Evolutionary conservation across 2,113 vertebrate genomes (phyloP), one percentile per base, ranked within the genome.

Genomic region (Labeo catla): DNA sequence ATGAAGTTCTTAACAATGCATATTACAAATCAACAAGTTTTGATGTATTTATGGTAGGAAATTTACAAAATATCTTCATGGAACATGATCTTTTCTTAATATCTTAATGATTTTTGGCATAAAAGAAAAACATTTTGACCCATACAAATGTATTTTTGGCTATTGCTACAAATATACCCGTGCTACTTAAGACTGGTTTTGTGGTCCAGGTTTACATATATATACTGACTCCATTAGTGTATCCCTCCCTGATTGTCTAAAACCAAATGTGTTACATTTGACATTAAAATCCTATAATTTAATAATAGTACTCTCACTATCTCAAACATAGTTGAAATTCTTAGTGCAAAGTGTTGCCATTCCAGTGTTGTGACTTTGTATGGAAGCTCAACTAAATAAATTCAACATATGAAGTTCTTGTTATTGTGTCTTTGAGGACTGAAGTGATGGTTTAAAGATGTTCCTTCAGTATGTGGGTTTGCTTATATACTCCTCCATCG

Each of bases 401-500:
- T 57, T 57, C 28, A 57, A 19, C 73, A 16, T 28, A 10, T 34
- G 50, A 36, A 54, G 23, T 39, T 80, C 19, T 59, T 79, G 54
- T 13, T 61, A n/a, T 43, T 59, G 6, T 63, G 77, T 80, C 10
- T 77, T 16, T 77, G 49, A 8, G 7, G 36, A 63, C 21, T 63
- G 36, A 63, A 11, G 21, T 9, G 57, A 45, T 74, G 45, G 45
- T 43, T 74, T 78, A 28, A 57, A 59, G 36, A 43, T 16, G 39
- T 19, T 76, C 49, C 85, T 78, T 94, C 93, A 93, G 92, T 93
- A 99, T 6, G 97, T 93, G 63, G 97, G 98, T 77, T 97, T 98
- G 93, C 91, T 97, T 96, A 98, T 95, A 86, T 98, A 98, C 88
- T 99, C 97, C 90, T 98, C 97, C 95, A 98, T 95, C 0, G 97